Evolutionary conservation across 2,113 vertebrate species (phyloP).

Genomic region (Lasiurus borealis): DNA sequence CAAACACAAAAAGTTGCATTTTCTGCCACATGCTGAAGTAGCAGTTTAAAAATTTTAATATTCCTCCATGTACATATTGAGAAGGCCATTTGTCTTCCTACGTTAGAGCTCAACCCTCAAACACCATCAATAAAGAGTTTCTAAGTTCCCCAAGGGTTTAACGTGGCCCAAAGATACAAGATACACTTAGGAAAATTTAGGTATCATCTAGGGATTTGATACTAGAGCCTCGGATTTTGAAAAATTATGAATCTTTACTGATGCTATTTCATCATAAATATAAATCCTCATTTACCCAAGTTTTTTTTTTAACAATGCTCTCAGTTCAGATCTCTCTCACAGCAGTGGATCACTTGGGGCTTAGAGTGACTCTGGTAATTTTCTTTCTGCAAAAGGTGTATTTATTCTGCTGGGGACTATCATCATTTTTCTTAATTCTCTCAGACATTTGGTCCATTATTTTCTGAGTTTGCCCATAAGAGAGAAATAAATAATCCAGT

Average conservation of each 20-base stretch:
- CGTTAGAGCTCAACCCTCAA: background rate
- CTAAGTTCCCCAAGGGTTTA: background rate
- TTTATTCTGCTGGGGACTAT: conserved; percentile 75
- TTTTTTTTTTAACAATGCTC: conserved; percentile 37
- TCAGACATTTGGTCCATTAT: conserved; percentile 81
- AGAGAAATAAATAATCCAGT: conserved; percentile 80
- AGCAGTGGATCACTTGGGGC: conserved; percentile 47
- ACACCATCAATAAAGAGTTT: background rate
- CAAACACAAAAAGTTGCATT: background rate
- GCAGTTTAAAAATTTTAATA: conserved; percentile 1
- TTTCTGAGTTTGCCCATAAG: conserved; percentile 72
- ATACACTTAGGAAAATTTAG: conserved; percentile 40
- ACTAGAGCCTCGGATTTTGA: background rate
- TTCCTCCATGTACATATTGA: background rate
- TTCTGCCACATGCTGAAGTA: background rate
- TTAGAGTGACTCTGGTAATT: conserved; percentile 56
- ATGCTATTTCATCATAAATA: conserved; percentile 54
- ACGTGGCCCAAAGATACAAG: background rate
- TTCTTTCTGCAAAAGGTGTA: conserved; percentile 71
- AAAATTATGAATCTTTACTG: conserved; percentile 27
- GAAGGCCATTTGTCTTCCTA: conserved; percentile 24
- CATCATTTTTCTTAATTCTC: conserved; percentile 77
- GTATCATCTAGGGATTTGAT: background rate
- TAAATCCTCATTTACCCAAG: conserved; percentile 57
- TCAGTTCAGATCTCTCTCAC: background rate